These are phyloP conservation scores for Galerucella pusilla DNA, from an alignment of 2,888 invertebrate genomes.

Conservation along the genomic window DNA sequence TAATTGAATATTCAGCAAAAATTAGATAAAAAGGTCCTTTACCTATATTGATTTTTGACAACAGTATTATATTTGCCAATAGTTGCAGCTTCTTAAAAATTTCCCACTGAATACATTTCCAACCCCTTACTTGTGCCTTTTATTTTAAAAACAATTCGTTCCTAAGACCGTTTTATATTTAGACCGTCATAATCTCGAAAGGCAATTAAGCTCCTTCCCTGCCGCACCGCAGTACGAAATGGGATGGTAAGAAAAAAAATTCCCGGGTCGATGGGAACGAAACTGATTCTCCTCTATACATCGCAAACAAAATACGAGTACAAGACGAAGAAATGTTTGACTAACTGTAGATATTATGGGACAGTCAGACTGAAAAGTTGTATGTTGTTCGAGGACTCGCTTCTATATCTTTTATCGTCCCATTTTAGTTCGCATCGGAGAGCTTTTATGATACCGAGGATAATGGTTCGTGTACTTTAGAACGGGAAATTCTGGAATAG, in stretches of 20 bases:
- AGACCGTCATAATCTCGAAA: not conserved
- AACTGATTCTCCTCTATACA: constrained; percentile 16
- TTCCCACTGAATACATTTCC: no score
- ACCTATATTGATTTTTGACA: no score
- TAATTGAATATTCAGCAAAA: no score
- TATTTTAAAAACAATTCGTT: not conserved
- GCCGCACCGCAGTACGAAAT: not conserved
- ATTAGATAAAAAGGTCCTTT: no score
- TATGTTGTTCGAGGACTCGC: constrained; percentile 42
- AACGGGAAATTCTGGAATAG: constrained; percentile 7
- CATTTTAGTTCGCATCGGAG: constrained; percentile 33
- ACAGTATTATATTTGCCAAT: no score
- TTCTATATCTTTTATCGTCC: constrained; percentile 39
- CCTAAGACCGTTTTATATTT: not conserved
- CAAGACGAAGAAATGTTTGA: constrained; percentile 42
- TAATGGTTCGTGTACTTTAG: constrained; percentile 30
- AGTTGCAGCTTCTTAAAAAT: no score
- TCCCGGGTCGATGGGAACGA: not conserved
- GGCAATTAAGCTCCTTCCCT: not conserved
- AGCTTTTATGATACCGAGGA: constrained; percentile 38
- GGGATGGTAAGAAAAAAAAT: not conserved
- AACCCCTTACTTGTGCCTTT: no score
- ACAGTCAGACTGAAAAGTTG: constrained; percentile 55
- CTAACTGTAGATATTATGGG: constrained; percentile 55
- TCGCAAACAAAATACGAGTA: constrained; percentile 50